phyloP scores from a whole-genome alignment of 2,888 invertebrate genomes.

The Apodemia zela region DNA sequence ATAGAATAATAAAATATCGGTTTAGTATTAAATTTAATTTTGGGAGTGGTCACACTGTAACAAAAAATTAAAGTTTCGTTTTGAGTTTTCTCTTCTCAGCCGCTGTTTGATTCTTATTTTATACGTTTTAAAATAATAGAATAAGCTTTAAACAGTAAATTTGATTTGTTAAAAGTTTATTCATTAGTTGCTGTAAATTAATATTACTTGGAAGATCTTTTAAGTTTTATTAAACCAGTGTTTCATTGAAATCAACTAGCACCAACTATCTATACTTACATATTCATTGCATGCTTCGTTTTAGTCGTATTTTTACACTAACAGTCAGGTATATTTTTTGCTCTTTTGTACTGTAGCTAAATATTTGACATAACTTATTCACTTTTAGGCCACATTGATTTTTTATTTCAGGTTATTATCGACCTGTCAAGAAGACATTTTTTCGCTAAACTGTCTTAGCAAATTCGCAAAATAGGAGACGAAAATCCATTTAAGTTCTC shows the following conservation, averaged over 20 bases:
- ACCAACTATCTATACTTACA: conserved; percentile 9
- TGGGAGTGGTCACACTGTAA: conserved; percentile 2
- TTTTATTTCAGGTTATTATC: conserved; percentile 78
- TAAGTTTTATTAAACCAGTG: neutral
- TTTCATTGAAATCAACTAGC: conserved; percentile 6
- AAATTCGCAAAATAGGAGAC: conserved; percentile 80
- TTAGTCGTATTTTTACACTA: conserved; percentile 14
- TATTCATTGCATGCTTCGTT: conserved; percentile 13
- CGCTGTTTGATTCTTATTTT: conserved; percentile 46
- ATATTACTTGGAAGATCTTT: neutral
- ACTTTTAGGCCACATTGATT: conserved; percentile 63
- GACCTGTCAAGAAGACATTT: conserved; percentile 79
- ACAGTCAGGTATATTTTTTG: conserved; percentile 28
- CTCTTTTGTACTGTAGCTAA: conserved; percentile 27
- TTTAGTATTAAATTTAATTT: neutral
- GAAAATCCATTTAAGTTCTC: conserved; percentile 76
- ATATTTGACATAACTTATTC: conserved; percentile 26
- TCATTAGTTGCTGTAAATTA: neutral
- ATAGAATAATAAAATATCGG: too few species aligned
- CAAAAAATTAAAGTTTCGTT: conserved; percentile 46
- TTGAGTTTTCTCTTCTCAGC: conserved; percentile 60
- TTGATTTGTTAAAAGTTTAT: conserved; percentile 4
- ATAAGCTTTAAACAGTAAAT: neutral
- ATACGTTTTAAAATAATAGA: conserved; percentile 10
- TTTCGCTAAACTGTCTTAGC: conserved; percentile 62